Base-by-base conservation (phyloP, 2,113 vertebrate genomes). In the Anarhynchus alexandrinus region DNA sequence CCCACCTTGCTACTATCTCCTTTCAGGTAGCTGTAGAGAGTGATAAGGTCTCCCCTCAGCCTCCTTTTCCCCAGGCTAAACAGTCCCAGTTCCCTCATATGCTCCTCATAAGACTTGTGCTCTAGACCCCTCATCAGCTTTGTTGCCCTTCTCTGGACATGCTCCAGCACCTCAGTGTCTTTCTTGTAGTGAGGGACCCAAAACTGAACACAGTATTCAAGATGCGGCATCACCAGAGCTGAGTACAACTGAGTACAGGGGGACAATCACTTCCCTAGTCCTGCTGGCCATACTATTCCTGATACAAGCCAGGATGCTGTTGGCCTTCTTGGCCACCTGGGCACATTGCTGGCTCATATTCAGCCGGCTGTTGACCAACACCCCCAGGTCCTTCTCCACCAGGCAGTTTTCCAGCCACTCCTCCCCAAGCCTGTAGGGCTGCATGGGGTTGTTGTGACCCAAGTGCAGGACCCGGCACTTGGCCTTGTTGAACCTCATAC, bases 221-320 rank as follows among this genome's bases (percentile, higher is more conserved):
- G 21, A 10, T 21, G 9, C 4, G 8, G n/a, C 47, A 15, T 25
- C 38, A 52, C 16, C 13, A 47, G 70, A 18, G 42, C 29, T 1
- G 0, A 76, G 11, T 32, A 45, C 7, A 12, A 42, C 29, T 1
- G 0, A 76, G 11, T 32, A 45, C 7, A 12, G 64, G 20, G 52
- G 32, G 3, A 45, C 1, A 0, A 61, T 43, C 10, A 6, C 18
- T 27, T 43, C 38, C 38, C 9, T 36, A 6, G 4, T 36, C 22
- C 22, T 12, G 14, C 27, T 40, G 10, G 21, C 30, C 51, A n/a
- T 6, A 10, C 25, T n/a, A 6, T 58, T 58, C 7, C 19, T 66
- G 17, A 30, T 43, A 12, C 36, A 40, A 2, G 10, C 62, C 62
- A 78, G 15, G 29, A 40, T 47, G 34, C 9, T 2, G 1, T 18